Conservation (phyloP, 2,797 vertebrate genomes). For the Margarornis squamiger region DNA sequence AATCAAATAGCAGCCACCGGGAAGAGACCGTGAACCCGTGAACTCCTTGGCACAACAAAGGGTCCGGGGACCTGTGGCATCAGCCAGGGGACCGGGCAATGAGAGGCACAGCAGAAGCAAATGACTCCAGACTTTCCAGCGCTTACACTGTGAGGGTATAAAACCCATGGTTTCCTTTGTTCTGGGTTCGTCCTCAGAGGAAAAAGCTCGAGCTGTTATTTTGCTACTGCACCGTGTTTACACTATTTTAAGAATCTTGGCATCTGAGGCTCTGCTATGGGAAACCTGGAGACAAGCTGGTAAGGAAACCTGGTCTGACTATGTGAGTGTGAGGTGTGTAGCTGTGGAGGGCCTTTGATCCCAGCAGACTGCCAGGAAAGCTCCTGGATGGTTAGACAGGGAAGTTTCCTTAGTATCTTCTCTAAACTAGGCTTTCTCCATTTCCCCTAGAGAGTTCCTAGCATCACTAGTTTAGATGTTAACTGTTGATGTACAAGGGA, state of each 20-base stretch:
- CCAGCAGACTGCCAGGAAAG: background rate
- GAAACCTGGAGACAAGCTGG: background rate
- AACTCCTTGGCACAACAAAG: background rate
- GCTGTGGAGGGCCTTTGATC: background rate
- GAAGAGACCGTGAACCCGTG: background rate
- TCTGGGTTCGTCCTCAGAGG: too few species aligned
- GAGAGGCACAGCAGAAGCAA: background rate
- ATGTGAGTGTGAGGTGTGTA: background rate
- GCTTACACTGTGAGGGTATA: background rate
- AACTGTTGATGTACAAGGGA: background rate
- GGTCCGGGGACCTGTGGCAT: too few species aligned
- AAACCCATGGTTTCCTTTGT: background rate
- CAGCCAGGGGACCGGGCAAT: accelerated
- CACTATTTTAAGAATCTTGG: background rate
- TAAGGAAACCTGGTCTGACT: background rate
- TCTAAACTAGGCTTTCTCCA: background rate
- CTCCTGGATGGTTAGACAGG: background rate
- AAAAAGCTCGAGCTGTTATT: background rate
- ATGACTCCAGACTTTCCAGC: background rate
- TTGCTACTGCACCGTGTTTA: background rate
- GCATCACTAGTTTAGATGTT: background rate
- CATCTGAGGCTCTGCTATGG: background rate
- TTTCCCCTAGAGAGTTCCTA: background rate
- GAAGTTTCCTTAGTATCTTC: background rate
- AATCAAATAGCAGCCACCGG: background rate